These are phyloP conservation scores for Dallia pectoralis DNA, from an alignment of 2,797 vertebrate species.

Conservation along the genomic window DNA sequence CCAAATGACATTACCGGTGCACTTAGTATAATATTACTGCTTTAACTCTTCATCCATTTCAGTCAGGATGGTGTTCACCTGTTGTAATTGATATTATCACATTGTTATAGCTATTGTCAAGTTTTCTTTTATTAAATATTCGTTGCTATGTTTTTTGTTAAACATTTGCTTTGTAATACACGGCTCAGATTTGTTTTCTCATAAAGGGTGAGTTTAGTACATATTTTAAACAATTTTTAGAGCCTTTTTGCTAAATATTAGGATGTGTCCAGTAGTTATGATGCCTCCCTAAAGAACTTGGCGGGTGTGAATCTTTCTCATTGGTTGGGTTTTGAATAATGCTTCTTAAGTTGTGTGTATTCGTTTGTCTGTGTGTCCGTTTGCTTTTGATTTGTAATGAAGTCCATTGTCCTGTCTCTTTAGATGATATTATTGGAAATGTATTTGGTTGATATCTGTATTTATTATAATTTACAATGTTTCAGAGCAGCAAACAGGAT, in stretches of 20 bases:
- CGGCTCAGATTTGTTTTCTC: constrained; percentile 47
- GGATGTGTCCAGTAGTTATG: constrained; percentile 65
- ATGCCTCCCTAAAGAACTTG: constrained; percentile 55
- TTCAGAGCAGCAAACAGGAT: constrained; percentile 67
- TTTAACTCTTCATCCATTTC: constrained; percentile 57
- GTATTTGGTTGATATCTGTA: constrained; percentile 82
- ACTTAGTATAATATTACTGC: constrained; percentile 72
- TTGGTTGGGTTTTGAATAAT: constrained; percentile 50
- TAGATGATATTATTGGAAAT: constrained; percentile 83
- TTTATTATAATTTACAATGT: constrained; percentile 89
- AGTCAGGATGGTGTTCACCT: constrained; percentile 40
- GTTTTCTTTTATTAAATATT: constrained; percentile 22
- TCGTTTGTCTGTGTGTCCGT: constrained; percentile 67
- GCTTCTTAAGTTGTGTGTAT: constrained; percentile 63
- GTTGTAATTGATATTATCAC: constrained; percentile 43
- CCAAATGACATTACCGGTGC: constrained; percentile 75
- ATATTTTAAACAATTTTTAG: constrained; percentile 61
- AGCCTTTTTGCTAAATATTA: constrained; percentile 63
- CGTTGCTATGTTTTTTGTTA: constrained; percentile 28
- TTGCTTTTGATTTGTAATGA: constrained; percentile 70
- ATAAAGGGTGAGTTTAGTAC: constrained; percentile 39
- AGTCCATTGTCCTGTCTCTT: constrained; percentile 75
- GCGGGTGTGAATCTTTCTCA: constrained; percentile 47
- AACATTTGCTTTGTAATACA: constrained; percentile 31
- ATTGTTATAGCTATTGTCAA: constrained; percentile 43